These are phyloP conservation scores for Vidua macroura DNA, from an alignment of 2,113 vertebrate genomes.

Conservation along the genomic window DNA sequence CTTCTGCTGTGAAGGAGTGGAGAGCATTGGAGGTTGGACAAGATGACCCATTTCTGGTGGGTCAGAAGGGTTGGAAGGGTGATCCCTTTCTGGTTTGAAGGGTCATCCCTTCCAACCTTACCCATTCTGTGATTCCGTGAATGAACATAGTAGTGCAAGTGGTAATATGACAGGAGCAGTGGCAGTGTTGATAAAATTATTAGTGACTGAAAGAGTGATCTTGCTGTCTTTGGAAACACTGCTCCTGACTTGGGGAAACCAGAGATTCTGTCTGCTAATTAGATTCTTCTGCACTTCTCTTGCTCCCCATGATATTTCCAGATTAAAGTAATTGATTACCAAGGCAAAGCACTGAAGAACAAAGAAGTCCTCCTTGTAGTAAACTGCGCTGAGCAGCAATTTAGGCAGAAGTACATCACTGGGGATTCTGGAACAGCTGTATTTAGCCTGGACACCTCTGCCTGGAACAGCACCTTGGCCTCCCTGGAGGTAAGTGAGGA, in stretches of 20 bases:
- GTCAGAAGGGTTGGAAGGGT: no score
- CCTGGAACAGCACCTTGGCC: constrained; percentile 5
- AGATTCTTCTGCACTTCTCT: neutral
- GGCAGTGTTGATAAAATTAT: neutral
- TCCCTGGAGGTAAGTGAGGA: constrained; percentile 39
- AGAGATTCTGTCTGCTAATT: neutral
- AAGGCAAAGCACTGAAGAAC: constrained; percentile 23
- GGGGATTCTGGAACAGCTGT: constrained; percentile 15
- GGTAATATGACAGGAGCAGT: neutral
- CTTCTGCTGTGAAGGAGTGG: neutral
- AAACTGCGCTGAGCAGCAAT: neutral
- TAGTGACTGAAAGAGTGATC: neutral
- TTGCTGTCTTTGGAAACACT: neutral
- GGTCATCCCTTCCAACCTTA: neutral
- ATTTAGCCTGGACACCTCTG: constrained; percentile 40
- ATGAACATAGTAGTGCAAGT: neutral
- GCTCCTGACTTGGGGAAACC: neutral
- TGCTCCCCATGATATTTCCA: neutral
- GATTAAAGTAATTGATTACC: constrained; percentile 30
- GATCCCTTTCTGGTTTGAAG: no score
- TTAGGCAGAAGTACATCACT: constrained; percentile 24
- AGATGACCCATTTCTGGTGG: neutral
- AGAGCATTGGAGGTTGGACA: neutral
- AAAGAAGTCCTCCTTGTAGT: neutral
- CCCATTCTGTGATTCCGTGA: neutral